Base-by-base conservation (phyloP, 2,797 vertebrate species). In the Morus bassanus region DNA sequence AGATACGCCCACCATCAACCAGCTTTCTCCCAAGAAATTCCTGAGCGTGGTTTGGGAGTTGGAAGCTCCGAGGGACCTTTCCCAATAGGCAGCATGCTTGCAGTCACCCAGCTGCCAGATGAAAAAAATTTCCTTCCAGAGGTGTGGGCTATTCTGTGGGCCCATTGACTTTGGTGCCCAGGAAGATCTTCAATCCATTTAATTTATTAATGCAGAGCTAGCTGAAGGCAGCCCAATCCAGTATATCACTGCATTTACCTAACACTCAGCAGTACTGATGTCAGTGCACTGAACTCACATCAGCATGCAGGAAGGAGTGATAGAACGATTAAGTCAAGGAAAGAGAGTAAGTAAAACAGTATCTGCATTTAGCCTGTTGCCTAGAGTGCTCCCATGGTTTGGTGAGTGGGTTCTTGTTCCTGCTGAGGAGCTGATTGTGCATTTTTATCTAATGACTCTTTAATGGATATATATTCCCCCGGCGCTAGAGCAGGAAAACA, bases 401-500 rank as follows among this genome's bases (percentile, higher is more conserved):
- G 78, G 56, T 83, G 70, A 91, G 48, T 3, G 21, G 10, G 30
- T 21, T 80, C 81, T 67, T 70, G 13, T 8, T 85, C 75, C 84
- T 0, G 0, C 56, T 68, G 48, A 82, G 56, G 24, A 86, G 63
- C 13, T 30, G 27, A 64, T 48, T 35, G 56, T 61, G n/a, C 0
- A 0, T 75, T 96, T 91, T 67, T 50, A 25, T 75, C 69, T 90
- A 68, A 91, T 53, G 75, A 75, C 45, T 68, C 75, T 82, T 89
- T 93, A 93, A 93, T 89, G 92, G 87, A 31, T 83, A 43, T 50
- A 43, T 28, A 57, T 64, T 74, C n/a, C 78, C 17, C 0, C 2
- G 4, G 51, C 96, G 28, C 51, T 46, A 68, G 64, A 77, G 64
- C 45, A 81, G 76, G 80, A 84, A 88, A 96, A 87, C 45, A 16